A percentile compares a stretch with the other conserved stretches of the same genome.
Conservation (phyloP, 2,113 vertebrate genomes). For the Mungos mungo region DNA sequence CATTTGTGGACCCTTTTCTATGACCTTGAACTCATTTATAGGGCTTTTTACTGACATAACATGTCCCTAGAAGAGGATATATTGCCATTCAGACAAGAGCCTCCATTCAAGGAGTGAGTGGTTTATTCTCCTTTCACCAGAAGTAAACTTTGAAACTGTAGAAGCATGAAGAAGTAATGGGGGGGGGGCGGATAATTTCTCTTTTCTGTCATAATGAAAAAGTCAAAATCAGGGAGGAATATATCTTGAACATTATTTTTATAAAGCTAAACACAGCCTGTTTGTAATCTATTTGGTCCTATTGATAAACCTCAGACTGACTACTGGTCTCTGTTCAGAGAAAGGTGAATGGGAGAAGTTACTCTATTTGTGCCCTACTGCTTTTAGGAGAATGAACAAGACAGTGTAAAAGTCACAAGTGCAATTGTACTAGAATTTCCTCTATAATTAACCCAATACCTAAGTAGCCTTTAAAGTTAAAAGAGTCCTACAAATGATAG, state of each 20-base stretch:
- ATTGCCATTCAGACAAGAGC: not conserved
- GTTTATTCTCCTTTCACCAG: not conserved
- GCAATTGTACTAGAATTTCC: not conserved
- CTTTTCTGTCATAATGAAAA: not conserved
- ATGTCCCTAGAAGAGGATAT: not conserved
- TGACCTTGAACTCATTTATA: constrained; percentile 12
- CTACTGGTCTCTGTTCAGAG: not conserved
- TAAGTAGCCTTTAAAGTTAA: not conserved
- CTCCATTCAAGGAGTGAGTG: not conserved
- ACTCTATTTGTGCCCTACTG: not conserved
- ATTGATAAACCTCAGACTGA: not conserved
- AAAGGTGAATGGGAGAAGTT: not conserved
- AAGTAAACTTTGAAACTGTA: not conserved
- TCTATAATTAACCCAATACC: not conserved
- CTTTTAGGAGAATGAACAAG: not conserved
- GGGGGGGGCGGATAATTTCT: not conserved
- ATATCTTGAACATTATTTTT: not conserved
- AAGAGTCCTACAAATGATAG: not conserved
- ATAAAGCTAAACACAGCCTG: not conserved
- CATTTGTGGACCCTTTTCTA: not conserved
- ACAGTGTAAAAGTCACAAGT: not conserved
- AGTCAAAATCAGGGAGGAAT: not conserved
- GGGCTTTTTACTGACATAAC: not conserved
- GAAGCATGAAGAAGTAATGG: not conserved
- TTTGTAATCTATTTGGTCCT: not conserved